phyloP scores from a whole-genome alignment of 2,888 invertebrate species.

The Drosophila greeni region DNA sequence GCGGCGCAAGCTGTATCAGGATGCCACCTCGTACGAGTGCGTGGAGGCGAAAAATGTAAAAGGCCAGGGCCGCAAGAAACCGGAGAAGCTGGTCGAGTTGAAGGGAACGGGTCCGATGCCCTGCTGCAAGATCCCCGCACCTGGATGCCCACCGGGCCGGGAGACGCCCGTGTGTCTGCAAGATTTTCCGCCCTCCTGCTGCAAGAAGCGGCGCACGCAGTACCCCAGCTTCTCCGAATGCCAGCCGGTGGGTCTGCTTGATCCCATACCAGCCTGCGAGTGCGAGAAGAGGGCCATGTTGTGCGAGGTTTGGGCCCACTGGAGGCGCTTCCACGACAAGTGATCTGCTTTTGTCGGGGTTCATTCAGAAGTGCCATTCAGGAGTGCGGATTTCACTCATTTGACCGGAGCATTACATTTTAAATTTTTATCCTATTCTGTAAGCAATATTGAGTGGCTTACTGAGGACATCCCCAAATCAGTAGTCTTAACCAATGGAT shows the following conservation, averaged over 20 bases:
- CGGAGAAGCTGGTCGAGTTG: constrained; percentile 10
- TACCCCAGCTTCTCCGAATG: constrained; percentile 55
- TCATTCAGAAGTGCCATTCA: too few relatives aligned
- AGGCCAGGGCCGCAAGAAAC: too few relatives aligned
- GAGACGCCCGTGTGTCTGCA: constrained; percentile 10
- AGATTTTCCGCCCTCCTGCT: constrained; percentile 8
- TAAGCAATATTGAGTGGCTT: too few relatives aligned
- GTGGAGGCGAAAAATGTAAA: too few relatives aligned
- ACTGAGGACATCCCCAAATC: too few relatives aligned
- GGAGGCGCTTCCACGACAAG: neutral
- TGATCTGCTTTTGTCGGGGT: too few relatives aligned
- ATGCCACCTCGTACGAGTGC: neutral
- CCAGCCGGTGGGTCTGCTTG: constrained; percentile 4
- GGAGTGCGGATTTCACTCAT: too few relatives aligned
- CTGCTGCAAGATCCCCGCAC: constrained; percentile 37
- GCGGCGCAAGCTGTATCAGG: neutral
- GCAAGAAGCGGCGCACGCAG: constrained; percentile 32
- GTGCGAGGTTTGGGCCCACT: constrained; percentile 41
- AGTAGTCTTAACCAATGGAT: too few relatives aligned
- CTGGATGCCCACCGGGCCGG: constrained; percentile 11
- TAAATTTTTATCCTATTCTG: too few relatives aligned
- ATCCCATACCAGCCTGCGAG: constrained; percentile 24
- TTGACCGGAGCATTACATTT: too few relatives aligned
- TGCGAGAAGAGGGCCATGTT: constrained; percentile 39
- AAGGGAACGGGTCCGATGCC: constrained; percentile 1